Evolutionary conservation across 1,140 invertebrate species (phyloP).

Genomic region (Parapsyche elsis): DNA sequence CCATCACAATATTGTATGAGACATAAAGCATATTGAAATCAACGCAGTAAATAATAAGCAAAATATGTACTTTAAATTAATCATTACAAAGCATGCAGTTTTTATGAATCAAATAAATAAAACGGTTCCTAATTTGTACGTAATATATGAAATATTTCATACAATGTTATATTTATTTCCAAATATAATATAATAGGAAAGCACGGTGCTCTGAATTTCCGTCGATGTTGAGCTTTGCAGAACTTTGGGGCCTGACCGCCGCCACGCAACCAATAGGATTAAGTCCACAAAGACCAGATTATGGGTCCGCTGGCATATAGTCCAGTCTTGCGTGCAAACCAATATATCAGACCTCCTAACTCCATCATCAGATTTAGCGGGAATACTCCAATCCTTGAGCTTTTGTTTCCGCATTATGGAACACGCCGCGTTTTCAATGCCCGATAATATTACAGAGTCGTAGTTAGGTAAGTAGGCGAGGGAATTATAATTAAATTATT

Average conservation of each 20-base stretch:
- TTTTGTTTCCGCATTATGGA: constrained; percentile 30
- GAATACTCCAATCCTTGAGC: constrained; percentile 37
- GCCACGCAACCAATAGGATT: constrained; percentile 43
- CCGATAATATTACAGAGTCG: neutral
- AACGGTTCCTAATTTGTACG: too few species aligned
- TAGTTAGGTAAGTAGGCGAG: too few species aligned
- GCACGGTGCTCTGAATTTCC: constrained; percentile 18
- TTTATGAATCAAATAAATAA: too few species aligned
- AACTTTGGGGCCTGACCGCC: constrained; percentile 39
- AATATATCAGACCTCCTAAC: constrained; percentile 47
- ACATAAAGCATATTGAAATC: too few species aligned
- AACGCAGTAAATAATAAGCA: too few species aligned
- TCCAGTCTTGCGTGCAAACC: constrained; percentile 46
- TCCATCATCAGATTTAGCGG: constrained; percentile 41
- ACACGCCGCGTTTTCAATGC: neutral
- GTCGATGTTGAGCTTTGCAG: constrained; percentile 35
- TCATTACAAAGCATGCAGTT: too few species aligned
- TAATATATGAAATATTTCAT: too few species aligned
- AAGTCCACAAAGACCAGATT: constrained; percentile 46
- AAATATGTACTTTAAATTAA: too few species aligned
- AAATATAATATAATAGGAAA: neutral
- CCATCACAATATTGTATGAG: too few species aligned
- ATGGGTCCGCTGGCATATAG: constrained; percentile 32
- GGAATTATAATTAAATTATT: too few species aligned
- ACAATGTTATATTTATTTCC: too few species aligned